phyloP scores from a whole-genome alignment of 1,140 invertebrate genomes.

The Telenomus remus region DNA sequence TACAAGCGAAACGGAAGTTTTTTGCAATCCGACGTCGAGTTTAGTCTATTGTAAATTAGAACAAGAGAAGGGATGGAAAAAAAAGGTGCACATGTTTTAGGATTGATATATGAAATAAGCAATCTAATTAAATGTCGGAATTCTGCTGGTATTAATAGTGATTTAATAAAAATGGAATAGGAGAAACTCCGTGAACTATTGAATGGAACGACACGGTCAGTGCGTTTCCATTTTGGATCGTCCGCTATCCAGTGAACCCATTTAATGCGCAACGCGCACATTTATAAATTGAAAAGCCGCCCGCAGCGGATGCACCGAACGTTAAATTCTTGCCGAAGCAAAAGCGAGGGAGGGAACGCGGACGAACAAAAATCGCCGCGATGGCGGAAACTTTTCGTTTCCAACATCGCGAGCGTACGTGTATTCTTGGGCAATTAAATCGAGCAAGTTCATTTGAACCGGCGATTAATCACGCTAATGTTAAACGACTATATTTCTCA shows the following conservation, averaged over 20 bases:
- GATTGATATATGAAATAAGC: too few species aligned
- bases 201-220: constrained; percentile 50
- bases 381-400: constrained; percentile 48
- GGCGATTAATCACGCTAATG: constrained; percentile 40
- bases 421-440: constrained; percentile 31
- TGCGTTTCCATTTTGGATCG: constrained; percentile 50
- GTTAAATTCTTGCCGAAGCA: constrained; percentile 45
- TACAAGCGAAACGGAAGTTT: too few species aligned
- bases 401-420: constrained; percentile 2
- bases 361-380: constrained; percentile 51
- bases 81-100: not conserved
- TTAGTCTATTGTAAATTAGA: too few species aligned
- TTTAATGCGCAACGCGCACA: constrained; percentile 57
- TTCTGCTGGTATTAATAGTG: constrained; percentile 42
- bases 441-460: constrained; percentile 34
- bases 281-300: constrained; percentile 57
- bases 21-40: too few species aligned
- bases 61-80: too few species aligned
- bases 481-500: constrained; percentile 4
- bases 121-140: too few species aligned
- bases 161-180: constrained; percentile 47
- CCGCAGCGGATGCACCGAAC: constrained; percentile 51
- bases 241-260: constrained; percentile 40
- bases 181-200: constrained; percentile 39
- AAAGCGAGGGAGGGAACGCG: constrained; percentile 8